phyloP scores from a whole-genome alignment of 2,888 invertebrate genomes.

The Meiosimyza decipiens region DNA sequence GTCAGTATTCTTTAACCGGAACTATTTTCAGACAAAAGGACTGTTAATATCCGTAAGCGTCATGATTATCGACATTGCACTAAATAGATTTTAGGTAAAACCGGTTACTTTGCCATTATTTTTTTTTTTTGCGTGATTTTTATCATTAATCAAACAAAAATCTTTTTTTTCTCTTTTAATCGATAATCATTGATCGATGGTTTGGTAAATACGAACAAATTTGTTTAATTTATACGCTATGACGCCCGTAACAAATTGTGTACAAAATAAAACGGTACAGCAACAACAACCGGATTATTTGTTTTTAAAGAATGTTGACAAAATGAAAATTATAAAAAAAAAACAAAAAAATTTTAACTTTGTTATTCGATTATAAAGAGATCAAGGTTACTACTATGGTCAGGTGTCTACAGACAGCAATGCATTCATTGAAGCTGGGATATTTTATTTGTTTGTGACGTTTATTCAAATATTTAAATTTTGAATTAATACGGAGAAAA shows the following conservation, averaged over 20 bases:
- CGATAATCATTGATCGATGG: background rate
- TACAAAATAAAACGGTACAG: background rate
- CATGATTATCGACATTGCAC: background rate
- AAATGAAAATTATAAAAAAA: background rate
- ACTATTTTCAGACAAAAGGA: background rate
- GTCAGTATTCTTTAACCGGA: conserved; percentile 7
- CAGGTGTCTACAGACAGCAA: too few relatives aligned
- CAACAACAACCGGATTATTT: conserved; percentile 11
- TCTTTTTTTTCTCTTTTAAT: background rate
- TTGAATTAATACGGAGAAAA: too few relatives aligned
- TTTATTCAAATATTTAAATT: too few relatives aligned
- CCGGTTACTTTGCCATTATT: background rate
- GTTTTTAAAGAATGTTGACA: background rate
- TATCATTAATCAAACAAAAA: background rate
- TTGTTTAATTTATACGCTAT: background rate
- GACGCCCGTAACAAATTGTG: conserved; percentile 4
- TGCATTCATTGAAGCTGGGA: too few relatives aligned
- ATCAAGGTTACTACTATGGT: conserved; percentile 24
- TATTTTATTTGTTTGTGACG: too few relatives aligned
- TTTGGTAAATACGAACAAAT: background rate
- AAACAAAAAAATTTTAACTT: conserved; percentile 10
- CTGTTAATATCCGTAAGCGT: background rate
- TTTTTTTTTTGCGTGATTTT: background rate
- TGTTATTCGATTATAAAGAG: conserved; percentile 25
- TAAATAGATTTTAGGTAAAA: background rate